Percentiles rank a stretch among this genome's conserved stretches.
These are phyloP conservation scores for Oncorhynchus clarkii DNA, from an alignment of 2,113 vertebrate species.

Conservation along the genomic window DNA sequence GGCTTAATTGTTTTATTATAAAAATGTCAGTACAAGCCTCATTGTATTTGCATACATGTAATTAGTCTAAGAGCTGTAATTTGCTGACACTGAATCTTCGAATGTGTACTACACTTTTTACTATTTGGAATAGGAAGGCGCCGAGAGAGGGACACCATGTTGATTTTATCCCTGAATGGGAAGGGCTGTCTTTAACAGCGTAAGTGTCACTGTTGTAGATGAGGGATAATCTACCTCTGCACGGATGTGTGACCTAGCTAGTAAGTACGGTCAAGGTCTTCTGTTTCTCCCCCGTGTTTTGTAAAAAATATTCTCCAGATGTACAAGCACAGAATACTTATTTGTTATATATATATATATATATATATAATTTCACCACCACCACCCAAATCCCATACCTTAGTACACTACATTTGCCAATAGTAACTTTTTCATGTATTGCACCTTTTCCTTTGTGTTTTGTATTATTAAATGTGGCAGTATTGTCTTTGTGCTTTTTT, in stretches of 20 bases:
- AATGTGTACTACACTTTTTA: background rate
- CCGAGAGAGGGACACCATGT: background rate
- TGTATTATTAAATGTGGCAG: background rate
- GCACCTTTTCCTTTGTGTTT: no score
- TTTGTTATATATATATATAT: slow-evolving; percentile 63
- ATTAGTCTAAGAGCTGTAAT: background rate
- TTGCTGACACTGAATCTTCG: background rate
- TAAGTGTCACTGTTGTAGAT: slow-evolving; percentile 83
- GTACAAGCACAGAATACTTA: slow-evolving; percentile 17
- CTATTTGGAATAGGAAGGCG: background rate
- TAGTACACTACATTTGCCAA: no score
- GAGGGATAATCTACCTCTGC: slow-evolving; percentile 75
- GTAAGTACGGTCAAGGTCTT: slow-evolving; percentile 82
- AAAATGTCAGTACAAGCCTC: no score
- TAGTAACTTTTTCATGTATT: no score
- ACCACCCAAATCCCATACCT: no score
- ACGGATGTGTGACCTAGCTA: slow-evolving; percentile 71
- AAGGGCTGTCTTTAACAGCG: slow-evolving; percentile 69
- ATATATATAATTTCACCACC: no score
- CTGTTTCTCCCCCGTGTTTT: slow-evolving; percentile 62
- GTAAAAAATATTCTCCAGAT: slow-evolving; percentile 17
- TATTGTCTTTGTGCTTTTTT: slow-evolving; percentile 4
- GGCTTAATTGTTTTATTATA: no score
- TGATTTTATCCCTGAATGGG: background rate
- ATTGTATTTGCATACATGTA: no score